Evolutionary conservation across 2,797 vertebrate species (phyloP), one percentile per base, ranked within the genome.

Genomic region (Enteromius mattozi): DNA sequence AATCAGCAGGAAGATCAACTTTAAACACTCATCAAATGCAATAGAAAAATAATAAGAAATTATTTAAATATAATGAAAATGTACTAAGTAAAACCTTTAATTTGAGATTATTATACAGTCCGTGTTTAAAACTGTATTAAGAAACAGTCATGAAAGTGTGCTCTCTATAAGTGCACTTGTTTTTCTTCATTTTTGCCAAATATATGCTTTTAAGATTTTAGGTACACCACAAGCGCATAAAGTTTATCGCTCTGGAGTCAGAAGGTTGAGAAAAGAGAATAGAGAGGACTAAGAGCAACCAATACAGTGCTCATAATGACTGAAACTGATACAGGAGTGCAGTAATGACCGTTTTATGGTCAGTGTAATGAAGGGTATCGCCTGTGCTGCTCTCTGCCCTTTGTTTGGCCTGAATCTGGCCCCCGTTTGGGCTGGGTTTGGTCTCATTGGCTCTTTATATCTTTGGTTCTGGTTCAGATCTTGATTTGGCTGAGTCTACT

Each of bases 401-500:
- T 37, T 33, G 7, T 75, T 47, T 59, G n/a, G 42, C 83, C 74
- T 84, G 5, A 27, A 59, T 71, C 40, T 71, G 69, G 69, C 51
- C 70, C 40, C 54, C 3, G 76, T 78, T 78, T 71, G 54, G 68
- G 54, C 33, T 45, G 61, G 63, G 24, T 21, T 74, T 74, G 71
- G 24, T 27, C 16, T 74, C 17, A 30, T 59, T 56, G 76, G 56
- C 30, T 72, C 65, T 72, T 63, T 40, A 79, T 74, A 24, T 71
- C 82, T 72, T 85, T 88, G 54, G 49, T 42, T 80, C 54, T n/a
- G 54, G 70, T 78, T 84, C 83, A 87, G 78, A 86, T 83, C 85
- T 88, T 86, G 83, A 82, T 88, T 88, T 89, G 85, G 87, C 86
- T 47, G n/a, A 35, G 45, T 54, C 35, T 49, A 51, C 27, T 85